Evolutionary conservation across 2,113 vertebrate species (phyloP).

Genomic region (Harpagus bidentatus): DNA sequence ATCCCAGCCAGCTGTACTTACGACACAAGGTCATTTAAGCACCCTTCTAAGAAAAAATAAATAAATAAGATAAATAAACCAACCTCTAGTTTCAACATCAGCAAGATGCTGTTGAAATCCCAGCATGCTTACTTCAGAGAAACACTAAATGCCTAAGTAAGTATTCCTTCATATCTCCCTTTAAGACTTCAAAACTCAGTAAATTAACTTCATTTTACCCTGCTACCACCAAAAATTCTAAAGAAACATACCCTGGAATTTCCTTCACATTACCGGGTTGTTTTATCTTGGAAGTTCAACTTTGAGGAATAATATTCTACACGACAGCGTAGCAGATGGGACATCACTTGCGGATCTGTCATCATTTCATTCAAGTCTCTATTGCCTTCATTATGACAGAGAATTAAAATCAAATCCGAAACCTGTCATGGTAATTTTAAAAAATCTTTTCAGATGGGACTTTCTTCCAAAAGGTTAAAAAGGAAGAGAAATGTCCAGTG

Average conservation of each 20-base stretch:
- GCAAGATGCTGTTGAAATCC: background rate
- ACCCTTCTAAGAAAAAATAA: background rate
- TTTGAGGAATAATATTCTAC: constrained; percentile 16
- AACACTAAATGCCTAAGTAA: background rate
- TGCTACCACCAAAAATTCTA: background rate
- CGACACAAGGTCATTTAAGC: background rate
- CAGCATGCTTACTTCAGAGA: background rate
- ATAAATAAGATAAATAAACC: background rate
- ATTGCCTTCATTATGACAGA: background rate
- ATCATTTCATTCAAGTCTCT: background rate
- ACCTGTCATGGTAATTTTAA: background rate
- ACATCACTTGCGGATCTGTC: background rate
- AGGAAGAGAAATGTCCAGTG: background rate
- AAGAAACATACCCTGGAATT: background rate
- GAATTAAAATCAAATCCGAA: constrained; percentile 28
- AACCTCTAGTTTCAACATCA: background rate
- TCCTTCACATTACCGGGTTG: background rate
- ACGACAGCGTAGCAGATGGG: constrained; percentile 19
- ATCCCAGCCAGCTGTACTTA: background rate
- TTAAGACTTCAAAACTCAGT: background rate
- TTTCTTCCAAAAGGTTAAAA: background rate
- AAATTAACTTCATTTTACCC: background rate
- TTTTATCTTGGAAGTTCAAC: background rate
- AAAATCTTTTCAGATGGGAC: background rate
- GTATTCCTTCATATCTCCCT: background rate